Conservation (phyloP, 2,888 invertebrate species). For the Oxyteleia sp. region DNA sequence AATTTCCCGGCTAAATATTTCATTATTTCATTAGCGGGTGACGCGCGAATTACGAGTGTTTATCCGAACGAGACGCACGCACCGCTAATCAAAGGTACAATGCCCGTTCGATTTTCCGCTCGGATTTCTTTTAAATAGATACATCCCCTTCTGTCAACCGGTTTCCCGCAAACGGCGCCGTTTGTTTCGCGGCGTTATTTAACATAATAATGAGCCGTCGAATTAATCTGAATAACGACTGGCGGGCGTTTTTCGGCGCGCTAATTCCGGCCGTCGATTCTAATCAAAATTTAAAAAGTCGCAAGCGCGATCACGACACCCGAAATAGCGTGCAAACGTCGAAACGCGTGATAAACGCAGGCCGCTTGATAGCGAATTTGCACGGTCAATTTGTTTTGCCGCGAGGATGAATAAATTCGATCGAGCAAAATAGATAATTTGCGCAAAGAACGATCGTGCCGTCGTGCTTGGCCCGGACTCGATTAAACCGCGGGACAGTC, state of each 20-base stretch:
- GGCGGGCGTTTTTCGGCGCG: constrained; percentile 17
- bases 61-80: constrained; percentile 16
- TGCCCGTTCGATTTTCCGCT: constrained; percentile 24
- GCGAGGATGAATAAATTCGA: constrained; percentile 42
- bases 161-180: not conserved
- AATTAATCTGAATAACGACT: constrained; percentile 41
- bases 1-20: constrained; percentile 11
- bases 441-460: constrained; percentile 20
- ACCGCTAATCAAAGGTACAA: constrained; percentile 17
- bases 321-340: constrained; percentile 28
- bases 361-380: constrained; percentile 46
- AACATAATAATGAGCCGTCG: constrained; percentile 41
- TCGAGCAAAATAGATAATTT: constrained; percentile 53
- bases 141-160: not conserved
- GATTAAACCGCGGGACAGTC: constrained; percentile 57
- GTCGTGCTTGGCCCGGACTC: no score
- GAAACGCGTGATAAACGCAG: constrained; percentile 45
- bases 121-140: constrained; percentile 23
- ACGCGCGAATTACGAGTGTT: not conserved
- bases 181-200: constrained; percentile 29
- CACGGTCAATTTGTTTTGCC: constrained; percentile 59
- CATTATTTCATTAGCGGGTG: not conserved
- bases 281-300: constrained; percentile 58
- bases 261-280: no score
- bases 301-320: constrained; percentile 8